A percentile compares a stretch with the other conserved stretches of the same genome.
Evolutionary conservation across 2,888 invertebrate genomes (phyloP).

Genomic region (Trichopria drosophilae): DNA sequence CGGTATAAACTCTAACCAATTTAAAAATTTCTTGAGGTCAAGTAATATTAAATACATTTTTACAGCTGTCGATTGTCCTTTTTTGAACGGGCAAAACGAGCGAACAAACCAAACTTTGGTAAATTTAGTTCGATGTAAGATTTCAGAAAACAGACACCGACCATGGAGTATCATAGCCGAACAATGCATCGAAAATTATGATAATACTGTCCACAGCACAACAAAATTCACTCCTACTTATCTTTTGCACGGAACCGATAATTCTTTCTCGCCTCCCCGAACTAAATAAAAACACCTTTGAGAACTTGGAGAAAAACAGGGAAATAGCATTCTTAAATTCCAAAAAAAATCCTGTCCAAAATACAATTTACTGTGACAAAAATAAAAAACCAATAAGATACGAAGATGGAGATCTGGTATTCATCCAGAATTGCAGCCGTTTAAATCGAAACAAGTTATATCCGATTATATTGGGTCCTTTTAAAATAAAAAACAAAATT

Average conservation of each 20-base stretch:
- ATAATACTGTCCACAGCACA: conserved; percentile 37
- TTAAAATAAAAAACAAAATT: conserved; percentile 29
- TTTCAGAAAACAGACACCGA: conserved; percentile 35
- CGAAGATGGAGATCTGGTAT: conserved; percentile 28
- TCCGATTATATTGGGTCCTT: conserved; percentile 22
- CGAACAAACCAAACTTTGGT: conserved; percentile 39
- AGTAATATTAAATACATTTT: conserved; percentile 40
- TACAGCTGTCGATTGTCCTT: conserved; percentile 33
- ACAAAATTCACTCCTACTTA: conserved; percentile 37
- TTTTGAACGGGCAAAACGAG: conserved; percentile 31
- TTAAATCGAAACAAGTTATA: conserved; percentile 30
- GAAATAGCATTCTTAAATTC: conserved; percentile 36
- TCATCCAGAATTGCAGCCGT: conserved; percentile 27
- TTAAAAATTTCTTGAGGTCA: conserved; percentile 36
- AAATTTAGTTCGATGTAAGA: conserved; percentile 43
- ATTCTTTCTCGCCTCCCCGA: conserved; percentile 25
- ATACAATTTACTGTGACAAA: conserved; percentile 29
- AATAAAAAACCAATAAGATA: conserved; percentile 11
- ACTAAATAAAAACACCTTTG: conserved; percentile 29
- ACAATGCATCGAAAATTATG: conserved; percentile 38
- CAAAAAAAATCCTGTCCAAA: conserved; percentile 23
- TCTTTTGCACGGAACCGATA: conserved; percentile 35
- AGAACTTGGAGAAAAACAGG: conserved; percentile 32
- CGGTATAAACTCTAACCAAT: conserved; percentile 38
- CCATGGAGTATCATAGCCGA: conserved; percentile 41